Evolutionary conservation across 2,888 invertebrate genomes (phyloP).

Genomic region (Anthophora plumipes): DNA sequence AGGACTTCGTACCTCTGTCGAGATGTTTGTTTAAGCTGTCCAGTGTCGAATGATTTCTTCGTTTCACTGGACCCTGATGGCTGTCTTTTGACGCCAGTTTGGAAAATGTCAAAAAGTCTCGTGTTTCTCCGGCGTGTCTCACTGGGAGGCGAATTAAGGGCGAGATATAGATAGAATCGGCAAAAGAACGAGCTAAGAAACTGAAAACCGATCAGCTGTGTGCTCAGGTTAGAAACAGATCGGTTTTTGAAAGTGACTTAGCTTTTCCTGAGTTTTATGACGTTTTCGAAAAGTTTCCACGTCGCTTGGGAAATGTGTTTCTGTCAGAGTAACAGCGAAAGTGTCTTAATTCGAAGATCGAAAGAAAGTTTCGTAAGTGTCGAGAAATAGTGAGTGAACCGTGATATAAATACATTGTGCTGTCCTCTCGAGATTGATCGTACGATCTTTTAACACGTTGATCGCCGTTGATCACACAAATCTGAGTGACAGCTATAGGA

Average conservation of each 20-base stretch:
- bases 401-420: too few relatives aligned
- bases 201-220: conserved; percentile 24
- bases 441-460: too few relatives aligned
- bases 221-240: background rate
- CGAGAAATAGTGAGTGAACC: too few relatives aligned
- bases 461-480: too few relatives aligned
- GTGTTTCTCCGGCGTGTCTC: conserved; percentile 44
- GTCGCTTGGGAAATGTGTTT: too few relatives aligned
- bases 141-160: conserved; percentile 47
- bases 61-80: background rate
- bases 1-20: conserved; percentile 17
- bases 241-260: too few relatives aligned
- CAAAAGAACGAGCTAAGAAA: conserved; percentile 5
- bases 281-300: too few relatives aligned
- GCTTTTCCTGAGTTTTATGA: background rate
- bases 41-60: conserved; percentile 20
- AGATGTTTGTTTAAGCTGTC: conserved; percentile 18
- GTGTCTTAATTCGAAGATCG: too few relatives aligned
- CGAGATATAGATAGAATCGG: conserved; percentile 54
- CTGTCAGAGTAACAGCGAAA: too few relatives aligned
- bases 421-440: too few relatives aligned
- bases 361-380: too few relatives aligned
- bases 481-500: too few relatives aligned
- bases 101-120: background rate
- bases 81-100: background rate